Percentiles rank a stretch among this genome's conserved stretches.
These are phyloP conservation scores for Sebastes diploproa DNA, from an alignment of 2,797 vertebrate species.

Conservation along the genomic window DNA sequence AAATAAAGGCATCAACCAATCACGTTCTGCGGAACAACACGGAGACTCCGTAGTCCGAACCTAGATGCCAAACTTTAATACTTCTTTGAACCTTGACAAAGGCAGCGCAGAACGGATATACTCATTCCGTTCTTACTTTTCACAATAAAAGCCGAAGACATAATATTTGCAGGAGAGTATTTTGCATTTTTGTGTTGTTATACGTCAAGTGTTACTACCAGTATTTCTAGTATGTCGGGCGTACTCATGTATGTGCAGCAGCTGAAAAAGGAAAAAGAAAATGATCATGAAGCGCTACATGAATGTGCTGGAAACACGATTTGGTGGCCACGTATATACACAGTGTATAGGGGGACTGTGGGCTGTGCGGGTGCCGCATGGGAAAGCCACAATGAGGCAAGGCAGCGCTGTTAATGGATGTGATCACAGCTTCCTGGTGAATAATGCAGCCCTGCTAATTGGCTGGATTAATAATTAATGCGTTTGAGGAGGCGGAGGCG, in stretches of 20 bases:
- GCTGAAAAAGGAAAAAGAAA: neutral
- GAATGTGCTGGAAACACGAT: neutral
- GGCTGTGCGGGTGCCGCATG: conserved; percentile 14
- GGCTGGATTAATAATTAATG: conserved; percentile 87
- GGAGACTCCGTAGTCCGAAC: too few relatives aligned
- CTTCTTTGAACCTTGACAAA: too few relatives aligned
- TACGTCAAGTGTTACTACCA: neutral
- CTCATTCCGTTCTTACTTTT: too few relatives aligned
- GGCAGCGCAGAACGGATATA: too few relatives aligned
- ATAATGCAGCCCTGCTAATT: conserved; percentile 88
- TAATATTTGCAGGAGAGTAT: too few relatives aligned
- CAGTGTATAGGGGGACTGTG: neutral
- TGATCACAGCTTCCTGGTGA: conserved; percentile 77
- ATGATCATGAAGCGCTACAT: neutral
- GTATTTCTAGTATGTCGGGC: neutral
- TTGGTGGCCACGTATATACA: neutral
- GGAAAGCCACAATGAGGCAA: conserved; percentile 50
- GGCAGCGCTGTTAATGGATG: conserved; percentile 67
- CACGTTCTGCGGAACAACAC: too few relatives aligned
- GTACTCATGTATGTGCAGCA: neutral
- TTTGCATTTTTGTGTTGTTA: too few relatives aligned
- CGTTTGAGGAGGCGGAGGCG: conserved; percentile 31
- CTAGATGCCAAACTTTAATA: too few relatives aligned
- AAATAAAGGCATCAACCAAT: too few relatives aligned
- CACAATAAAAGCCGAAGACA: too few relatives aligned